phyloP scores from a whole-genome alignment of 53 echinoderm and acorn worm genomes.

The Luidia sarsii region DNA sequence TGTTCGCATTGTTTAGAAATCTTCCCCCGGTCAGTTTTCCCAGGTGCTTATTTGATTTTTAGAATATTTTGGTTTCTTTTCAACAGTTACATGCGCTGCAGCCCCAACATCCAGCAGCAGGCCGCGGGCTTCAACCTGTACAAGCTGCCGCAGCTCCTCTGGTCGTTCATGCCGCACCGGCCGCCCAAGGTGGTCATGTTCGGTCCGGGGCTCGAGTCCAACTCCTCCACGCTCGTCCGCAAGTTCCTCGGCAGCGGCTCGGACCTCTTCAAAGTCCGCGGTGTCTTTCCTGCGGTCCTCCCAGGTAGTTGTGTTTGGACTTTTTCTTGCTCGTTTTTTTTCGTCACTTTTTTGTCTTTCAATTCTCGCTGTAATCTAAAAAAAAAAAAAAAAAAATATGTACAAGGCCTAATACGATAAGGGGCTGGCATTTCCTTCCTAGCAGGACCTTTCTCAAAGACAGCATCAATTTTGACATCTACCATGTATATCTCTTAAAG shows the following conservation, averaged over 20 bases:
- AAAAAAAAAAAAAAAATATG: no score
- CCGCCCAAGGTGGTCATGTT: slow-evolving; percentile 85
- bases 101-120: slow-evolving; percentile 65
- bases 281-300: slow-evolving; percentile 83
- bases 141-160: slow-evolving; percentile 72
- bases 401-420: no score
- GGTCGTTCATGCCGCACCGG: slow-evolving; percentile 78
- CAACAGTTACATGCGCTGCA: slow-evolving; percentile 86
- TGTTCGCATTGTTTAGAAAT: no score
- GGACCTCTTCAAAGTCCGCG: slow-evolving; percentile 67
- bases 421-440: no score
- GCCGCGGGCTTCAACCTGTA: slow-evolving; percentile 55
- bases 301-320: slow-evolving; percentile 92
- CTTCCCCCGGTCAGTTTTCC: no score
- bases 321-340: no score
- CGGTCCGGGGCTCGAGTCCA: slow-evolving; percentile 90
- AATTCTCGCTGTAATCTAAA: no score
- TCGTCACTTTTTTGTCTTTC: no score
- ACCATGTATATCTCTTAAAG: no score
- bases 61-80: not conserved
- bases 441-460: no score
- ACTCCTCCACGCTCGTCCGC: slow-evolving; percentile 74
- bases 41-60: no score
- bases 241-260: slow-evolving; percentile 69
- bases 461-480: no score